Evolutionary conservation across 1,140 invertebrate species (phyloP), one percentile per base, ranked within the genome.

Genomic region (Diabrotica virgifera): DNA sequence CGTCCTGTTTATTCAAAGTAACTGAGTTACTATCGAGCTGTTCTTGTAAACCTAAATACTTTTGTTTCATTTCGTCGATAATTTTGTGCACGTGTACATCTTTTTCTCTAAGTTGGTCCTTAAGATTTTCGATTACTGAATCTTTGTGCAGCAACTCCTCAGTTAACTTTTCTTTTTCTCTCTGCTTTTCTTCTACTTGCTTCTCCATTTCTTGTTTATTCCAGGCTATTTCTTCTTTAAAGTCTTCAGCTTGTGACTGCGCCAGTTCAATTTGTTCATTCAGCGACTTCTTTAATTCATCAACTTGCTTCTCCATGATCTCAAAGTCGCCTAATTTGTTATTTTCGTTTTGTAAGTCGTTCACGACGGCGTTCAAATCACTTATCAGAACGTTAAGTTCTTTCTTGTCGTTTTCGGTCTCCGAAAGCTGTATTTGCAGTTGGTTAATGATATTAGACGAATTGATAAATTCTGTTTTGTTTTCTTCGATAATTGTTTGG

Each of bases 41-140:
- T 58, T 73, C 72, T 63, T 85, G 76, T 9, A 85, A 70, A 36
- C 74, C 67, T 10, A 74, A 70, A 6, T 82, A 75, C 53, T 76
- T 70, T 57, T 80, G 68, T 37, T 80, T 70, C 5, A 83, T 62
- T 52, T 82, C 73, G 6, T 82, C 74, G 40, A 67, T 79, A 58
- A 82, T 79, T 77, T 81, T 78, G 50, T 84, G 80, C 64, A 87
- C 81, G 70, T 85, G 84, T 74, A 82, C 75, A 69, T 86, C 81
- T 69, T 83, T 85, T 51, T 81, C 77, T 68, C 79, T 80, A 35
- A 80, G 76, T 74, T 83, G 77, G n/a, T 70, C 46, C 61, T 80
- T 70, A 7, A 82, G 68, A 66, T 76, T 70, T 59, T 74, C 69
- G 59, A 82, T 78, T 69, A 81, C 79, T 60, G 40, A 59, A 55